Conservation (phyloP, 2,797 vertebrate genomes). For the Echeneis naucrates region DNA sequence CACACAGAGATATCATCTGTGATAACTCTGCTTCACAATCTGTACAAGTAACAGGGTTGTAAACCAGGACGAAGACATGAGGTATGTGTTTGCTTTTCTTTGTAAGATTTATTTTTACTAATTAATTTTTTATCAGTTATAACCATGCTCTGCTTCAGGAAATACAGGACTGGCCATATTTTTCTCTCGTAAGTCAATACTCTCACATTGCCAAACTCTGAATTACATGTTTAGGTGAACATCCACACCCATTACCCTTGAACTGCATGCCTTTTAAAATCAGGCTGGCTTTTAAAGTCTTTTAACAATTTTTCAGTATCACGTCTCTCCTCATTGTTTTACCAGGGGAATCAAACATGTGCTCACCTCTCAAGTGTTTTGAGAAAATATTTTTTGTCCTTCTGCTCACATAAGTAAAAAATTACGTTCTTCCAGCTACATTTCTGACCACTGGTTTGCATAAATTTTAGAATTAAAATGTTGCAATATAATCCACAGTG, state of each 20-base stretch:
- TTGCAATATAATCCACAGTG: slow-evolving; percentile 41
- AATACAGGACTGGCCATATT: slow-evolving; percentile 26
- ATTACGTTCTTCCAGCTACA: slow-evolving; percentile 13
- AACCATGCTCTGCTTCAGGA: slow-evolving; percentile 61
- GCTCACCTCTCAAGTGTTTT: slow-evolving; percentile 25
- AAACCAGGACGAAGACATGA: slow-evolving; percentile 37
- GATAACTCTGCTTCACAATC: slow-evolving; percentile 57
- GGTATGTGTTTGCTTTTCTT: slow-evolving; percentile 28
- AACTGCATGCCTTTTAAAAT: slow-evolving; percentile 72
- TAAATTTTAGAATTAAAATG: slow-evolving; percentile 34
- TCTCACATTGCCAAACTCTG: slow-evolving; percentile 66
- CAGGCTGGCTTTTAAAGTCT: slow-evolving; percentile 36
- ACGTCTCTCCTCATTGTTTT: slow-evolving; percentile 55
- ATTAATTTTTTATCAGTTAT: slow-evolving; percentile 44
- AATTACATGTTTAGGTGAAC: slow-evolving; percentile 13
- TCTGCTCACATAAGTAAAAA: slow-evolving; percentile 23
- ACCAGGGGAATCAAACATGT: slow-evolving; percentile 46
- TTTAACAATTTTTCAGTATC: slow-evolving; percentile 51
- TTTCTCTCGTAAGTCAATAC: slow-evolving; percentile 15
- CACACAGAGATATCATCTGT: slow-evolving; percentile 57
- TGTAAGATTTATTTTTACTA: slow-evolving; percentile 33
- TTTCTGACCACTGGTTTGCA: slow-evolving; percentile 37
- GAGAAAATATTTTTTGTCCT: slow-evolving; percentile 3
- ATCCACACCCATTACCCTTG: slow-evolving; percentile 24
- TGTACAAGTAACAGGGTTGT: slow-evolving; percentile 48